Evolutionary conservation across 1,140 invertebrate species (phyloP).

Genomic region (Contarinia nasturtii): DNA sequence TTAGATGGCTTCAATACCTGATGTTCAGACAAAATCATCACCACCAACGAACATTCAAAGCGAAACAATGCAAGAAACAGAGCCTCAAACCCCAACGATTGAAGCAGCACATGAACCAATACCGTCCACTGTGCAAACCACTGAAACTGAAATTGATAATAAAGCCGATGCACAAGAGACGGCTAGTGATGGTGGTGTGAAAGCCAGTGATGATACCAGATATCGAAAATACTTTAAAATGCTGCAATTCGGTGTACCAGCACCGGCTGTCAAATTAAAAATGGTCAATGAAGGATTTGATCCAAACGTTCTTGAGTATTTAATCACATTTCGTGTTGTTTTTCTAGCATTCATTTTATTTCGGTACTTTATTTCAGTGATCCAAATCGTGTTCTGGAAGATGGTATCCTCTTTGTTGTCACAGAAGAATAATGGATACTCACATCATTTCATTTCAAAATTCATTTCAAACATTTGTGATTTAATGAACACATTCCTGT

Average conservation of each 20-base stretch:
- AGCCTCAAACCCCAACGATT: not conserved
- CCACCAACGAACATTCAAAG: too few species aligned
- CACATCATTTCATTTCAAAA: too few species aligned
- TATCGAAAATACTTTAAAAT: conserved; percentile 74
- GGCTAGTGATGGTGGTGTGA: not conserved
- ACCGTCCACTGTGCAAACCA: conserved; percentile 3
- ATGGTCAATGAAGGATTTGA: conserved; percentile 65
- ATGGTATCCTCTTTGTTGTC: not conserved
- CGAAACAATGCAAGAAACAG: not conserved
- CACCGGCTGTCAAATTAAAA: conserved; percentile 60
- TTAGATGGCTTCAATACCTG: conserved; percentile 17
- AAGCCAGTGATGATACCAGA: conserved; percentile 18
- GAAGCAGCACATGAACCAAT: conserved; percentile 5
- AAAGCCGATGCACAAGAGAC: not conserved
- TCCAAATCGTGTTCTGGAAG: not conserved
- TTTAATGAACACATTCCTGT: too few species aligned
- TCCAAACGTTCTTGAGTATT: conserved; percentile 55
- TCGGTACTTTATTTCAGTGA: not conserved
- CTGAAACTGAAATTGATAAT: conserved; percentile 5
- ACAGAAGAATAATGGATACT: too few species aligned
- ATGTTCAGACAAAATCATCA: not conserved
- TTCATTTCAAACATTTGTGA: too few species aligned
- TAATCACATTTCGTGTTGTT: conserved; percentile 11
- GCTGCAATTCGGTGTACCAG: conserved; percentile 67
- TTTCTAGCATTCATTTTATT: not conserved